Evolutionary conservation across 2,113 vertebrate genomes (phyloP), one percentile per base, ranked within the genome.

Genomic region (Eupsittula cactorum): DNA sequence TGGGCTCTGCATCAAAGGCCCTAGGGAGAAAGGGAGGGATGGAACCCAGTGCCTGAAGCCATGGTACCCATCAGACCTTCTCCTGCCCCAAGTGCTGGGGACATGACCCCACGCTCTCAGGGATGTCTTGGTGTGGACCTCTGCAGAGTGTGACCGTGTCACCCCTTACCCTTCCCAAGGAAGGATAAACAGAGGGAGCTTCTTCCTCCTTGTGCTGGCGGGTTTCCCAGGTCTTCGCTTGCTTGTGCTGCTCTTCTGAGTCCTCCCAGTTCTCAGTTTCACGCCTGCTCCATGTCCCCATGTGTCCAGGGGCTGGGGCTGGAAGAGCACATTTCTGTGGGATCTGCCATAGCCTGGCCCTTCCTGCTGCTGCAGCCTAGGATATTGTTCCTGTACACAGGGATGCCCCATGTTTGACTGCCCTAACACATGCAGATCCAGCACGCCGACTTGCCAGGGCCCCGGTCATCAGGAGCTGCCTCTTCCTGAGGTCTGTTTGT

Each of bases 131-230:
- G 46, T 11, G 7, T n/a, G 64, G 73, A 83, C 74, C 79, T 90
- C 16, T 2, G 76, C 88, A 70, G 71, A 78, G 41, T 49, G 82
- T 71, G 88, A 35, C 81, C 11, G 3, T 75, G 50, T 93, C 80
- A 93, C 78, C 81, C 87, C 47, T 67, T 77, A 90, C 70, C 80
- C 81, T 97, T 86, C 73, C 75, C 86, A 78, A 55, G 60, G 76
- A 83, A 86, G 52, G 80, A 93, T 86, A 97, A 96, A 95, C 91
- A 96, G 75, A 96, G 79, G 50, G 35, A 92, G 55, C 91, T 83
- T 60, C 94, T 91, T 96, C 86, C 90, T 84, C 62, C 91, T 86
- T 13, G 16, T 55, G 46, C 83, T 95, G 95, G 95, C 88, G 0
- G 52, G 16, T 64, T 93, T 97, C 96, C 96, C 92, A 86, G 91